Base-by-base conservation (phyloP, 2,888 invertebrate genomes). In the Euplexia lucipara region DNA sequence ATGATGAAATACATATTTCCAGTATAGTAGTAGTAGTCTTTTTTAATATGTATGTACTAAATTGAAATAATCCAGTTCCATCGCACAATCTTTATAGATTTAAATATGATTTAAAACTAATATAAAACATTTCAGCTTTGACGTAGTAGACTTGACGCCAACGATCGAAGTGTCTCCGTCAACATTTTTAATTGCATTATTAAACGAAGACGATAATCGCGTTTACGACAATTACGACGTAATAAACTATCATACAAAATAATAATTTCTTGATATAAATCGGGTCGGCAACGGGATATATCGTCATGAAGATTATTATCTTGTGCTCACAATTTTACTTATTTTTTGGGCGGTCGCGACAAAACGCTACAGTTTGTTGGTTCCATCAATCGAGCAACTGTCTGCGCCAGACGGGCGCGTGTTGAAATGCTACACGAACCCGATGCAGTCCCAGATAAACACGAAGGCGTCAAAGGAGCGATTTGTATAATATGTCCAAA, bases 401-500 rank as follows among this genome's bases (percentile, higher is more conserved):
- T 75, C 74, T 39, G 47, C 44, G 61, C 65, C 65, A 45, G 78
- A 73, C 63, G 68, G 59, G 66, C 74, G 75, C 79, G 86, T 88
- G 89, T 90, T 87, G 86, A 90, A 89, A 90, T 84, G 86, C 81
- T 82, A 79, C 78, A 77, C 74, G 70, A 71, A 72, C 73, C 78
- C 66, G 91, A 93, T 94, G 78, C 70, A 83, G 79, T 60, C 63
- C 53, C 57, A 73, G 94, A 94, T 94, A 91, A 86, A 68, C 39
- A 56, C 66, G 71, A 74, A 87, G 90, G 92, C 91, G 91, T 90
- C 89, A 91, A 92, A 92, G 87, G 82, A 84, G 83, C 89, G 87
- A 92, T 94, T 93, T 92, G 92, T 92, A 87, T 86, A 83, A 88
- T 88, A 83, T 84, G 86, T 85, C 90, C 87, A 87, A 90, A 92